phyloP scores from a whole-genome alignment of 2,113 vertebrate genomes.

The Aptenodytes forsteri region DNA sequence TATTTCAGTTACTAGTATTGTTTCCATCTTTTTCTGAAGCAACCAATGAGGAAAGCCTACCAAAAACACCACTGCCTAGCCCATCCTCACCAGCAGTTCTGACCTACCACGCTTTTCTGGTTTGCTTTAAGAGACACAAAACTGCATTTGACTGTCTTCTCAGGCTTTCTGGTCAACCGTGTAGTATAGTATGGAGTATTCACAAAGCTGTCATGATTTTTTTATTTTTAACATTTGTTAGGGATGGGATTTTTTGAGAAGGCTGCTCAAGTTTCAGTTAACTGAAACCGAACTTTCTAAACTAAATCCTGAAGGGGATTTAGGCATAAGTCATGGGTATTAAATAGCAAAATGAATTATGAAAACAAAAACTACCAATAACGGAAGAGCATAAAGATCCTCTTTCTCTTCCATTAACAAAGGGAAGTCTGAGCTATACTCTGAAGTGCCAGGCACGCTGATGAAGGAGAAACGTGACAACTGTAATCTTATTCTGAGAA shows the following conservation, averaged over 20 bases:
- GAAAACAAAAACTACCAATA: neutral
- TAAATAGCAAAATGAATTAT: constrained; percentile 10
- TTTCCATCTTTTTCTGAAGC: neutral
- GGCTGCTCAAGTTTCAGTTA: neutral
- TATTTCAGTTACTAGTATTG: neutral
- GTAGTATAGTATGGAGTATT: neutral
- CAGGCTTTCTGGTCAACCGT: neutral
- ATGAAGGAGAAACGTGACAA: neutral
- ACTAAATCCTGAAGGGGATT: neutral
- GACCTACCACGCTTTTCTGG: neutral
- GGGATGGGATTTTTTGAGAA: neutral
- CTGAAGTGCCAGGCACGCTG: constrained; percentile 35
- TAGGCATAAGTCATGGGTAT: neutral
- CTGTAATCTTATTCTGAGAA: constrained; percentile 28
- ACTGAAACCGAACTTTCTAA: neutral
- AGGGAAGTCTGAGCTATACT: constrained; percentile 13
- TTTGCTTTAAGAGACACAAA: neutral
- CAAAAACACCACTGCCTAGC: neutral
- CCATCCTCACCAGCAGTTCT: neutral
- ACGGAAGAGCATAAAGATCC: neutral
- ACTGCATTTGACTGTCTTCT: neutral
- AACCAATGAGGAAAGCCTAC: neutral
- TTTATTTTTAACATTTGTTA: neutral
- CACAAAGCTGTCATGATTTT: neutral
- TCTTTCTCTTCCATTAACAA: constrained; percentile 37